These are phyloP conservation scores for Tridacna crocea DNA, from an alignment of 2,888 invertebrate genomes.

Conservation along the genomic window DNA sequence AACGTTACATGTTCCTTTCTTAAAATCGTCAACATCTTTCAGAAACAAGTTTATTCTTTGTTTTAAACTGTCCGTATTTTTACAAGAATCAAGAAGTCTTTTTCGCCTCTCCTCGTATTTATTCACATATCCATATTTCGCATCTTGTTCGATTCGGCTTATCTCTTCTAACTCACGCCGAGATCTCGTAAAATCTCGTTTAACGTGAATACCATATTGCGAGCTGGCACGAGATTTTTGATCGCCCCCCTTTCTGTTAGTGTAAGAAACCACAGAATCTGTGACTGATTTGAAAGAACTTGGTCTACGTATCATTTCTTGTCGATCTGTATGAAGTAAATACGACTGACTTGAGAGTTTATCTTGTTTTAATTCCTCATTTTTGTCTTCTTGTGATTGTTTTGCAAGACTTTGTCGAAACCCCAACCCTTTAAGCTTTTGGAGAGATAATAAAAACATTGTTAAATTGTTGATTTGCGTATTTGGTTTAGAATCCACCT, in stretches of 20 bases:
- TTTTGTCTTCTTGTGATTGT: neutral
- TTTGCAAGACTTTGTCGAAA: neutral
- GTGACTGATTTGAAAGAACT: conserved; percentile 5
- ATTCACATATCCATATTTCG: conserved; percentile 59
- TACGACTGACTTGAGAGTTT: neutral
- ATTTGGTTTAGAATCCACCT: conserved; percentile 6
- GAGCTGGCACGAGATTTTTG: conserved; percentile 35
- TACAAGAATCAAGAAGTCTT: conserved; percentile 52
- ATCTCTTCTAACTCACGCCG: conserved; percentile 62
- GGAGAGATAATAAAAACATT: conserved; percentile 54
- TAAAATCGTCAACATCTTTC: conserved; percentile 63
- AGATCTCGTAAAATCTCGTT: conserved; percentile 60
- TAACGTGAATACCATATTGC: conserved; percentile 59
- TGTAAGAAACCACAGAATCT: neutral
- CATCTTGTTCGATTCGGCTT: conserved; percentile 63
- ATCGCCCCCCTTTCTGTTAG: neutral
- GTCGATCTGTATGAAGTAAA: neutral
- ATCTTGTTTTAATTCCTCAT: neutral
- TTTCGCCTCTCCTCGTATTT: conserved; percentile 59
- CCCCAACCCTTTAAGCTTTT: conserved; percentile 35
- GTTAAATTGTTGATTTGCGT: conserved; percentile 49
- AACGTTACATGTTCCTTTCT: conserved; percentile 43
- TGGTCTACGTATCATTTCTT: neutral
- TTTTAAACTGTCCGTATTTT: conserved; percentile 54
- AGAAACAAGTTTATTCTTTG: conserved; percentile 55